Evolutionary conservation across 1,140 invertebrate genomes (phyloP).

Genomic region (Thereuonema tuberculata): DNA sequence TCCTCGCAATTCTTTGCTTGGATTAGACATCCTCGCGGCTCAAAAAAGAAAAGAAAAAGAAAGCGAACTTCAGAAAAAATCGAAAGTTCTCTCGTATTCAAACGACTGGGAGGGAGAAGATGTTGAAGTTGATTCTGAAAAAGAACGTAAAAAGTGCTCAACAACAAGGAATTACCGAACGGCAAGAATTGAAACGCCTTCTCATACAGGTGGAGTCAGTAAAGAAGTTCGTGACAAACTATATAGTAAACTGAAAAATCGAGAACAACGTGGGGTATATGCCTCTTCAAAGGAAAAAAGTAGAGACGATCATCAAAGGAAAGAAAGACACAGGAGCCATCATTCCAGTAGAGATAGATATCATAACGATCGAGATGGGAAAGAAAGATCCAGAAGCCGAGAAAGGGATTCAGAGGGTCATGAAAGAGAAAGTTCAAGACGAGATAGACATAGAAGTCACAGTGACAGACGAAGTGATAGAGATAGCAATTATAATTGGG

Average conservation of each 20-base stretch:
- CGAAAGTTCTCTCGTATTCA: constrained; percentile 33
- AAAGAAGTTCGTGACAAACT: constrained; percentile 56
- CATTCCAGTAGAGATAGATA: constrained; percentile 12
- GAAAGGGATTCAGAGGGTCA: background rate
- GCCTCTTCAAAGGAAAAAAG: constrained; percentile 40
- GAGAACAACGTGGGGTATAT: constrained; percentile 39
- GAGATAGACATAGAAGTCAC: background rate
- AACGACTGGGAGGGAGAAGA: constrained; percentile 39
- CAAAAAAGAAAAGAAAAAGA: constrained; percentile 43
- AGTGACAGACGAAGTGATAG: background rate
- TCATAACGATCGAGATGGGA: background rate
- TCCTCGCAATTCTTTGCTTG: constrained; percentile 58
- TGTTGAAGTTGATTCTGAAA: constrained; percentile 24
- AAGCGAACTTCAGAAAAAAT: constrained; percentile 34
- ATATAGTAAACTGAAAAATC: constrained; percentile 45
- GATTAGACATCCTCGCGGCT: constrained; percentile 71
- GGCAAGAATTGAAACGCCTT: constrained; percentile 73
- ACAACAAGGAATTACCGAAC: constrained; percentile 52
- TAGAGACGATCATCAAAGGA: constrained; percentile 26
- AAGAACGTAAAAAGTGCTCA: constrained; percentile 21
- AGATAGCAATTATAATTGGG: constrained; percentile 37
- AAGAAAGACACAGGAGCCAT: constrained; percentile 21
- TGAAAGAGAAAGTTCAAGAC: background rate
- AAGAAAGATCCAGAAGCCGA: constrained; percentile 1
- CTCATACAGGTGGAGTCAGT: constrained; percentile 79